These are phyloP conservation scores for Incurvaria masculella DNA, from an alignment of 2,888 invertebrate species.

Conservation along the genomic window DNA sequence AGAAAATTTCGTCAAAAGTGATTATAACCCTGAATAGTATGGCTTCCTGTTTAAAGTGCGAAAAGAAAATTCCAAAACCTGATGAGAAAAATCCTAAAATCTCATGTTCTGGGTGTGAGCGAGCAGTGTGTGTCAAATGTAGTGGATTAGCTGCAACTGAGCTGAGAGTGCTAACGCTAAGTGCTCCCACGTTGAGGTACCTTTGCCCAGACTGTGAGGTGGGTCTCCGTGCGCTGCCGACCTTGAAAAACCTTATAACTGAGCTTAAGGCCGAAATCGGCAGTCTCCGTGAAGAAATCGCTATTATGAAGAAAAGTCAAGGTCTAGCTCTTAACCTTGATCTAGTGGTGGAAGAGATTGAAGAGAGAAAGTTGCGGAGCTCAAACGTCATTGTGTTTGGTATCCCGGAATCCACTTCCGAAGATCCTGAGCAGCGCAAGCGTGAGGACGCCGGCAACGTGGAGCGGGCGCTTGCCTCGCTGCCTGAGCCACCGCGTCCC, in stretches of 20 bases:
- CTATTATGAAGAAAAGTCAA: not conserved
- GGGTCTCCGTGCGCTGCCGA: not conserved
- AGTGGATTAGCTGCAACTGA: not conserved
- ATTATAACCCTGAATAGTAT: not conserved
- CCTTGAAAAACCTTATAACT: not conserved
- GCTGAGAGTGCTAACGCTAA: not conserved
- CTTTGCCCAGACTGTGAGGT: not conserved
- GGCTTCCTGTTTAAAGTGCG: not conserved
- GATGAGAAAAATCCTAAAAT: not conserved
- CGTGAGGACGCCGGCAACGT: not conserved
- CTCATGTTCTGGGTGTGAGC: not conserved
- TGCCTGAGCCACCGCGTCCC: not conserved
- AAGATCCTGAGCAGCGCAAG: not conserved
- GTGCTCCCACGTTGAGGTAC: not conserved
- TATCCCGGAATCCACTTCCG: not conserved
- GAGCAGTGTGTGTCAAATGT: not conserved
- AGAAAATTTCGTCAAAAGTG: no score
- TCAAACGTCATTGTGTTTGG: not conserved
- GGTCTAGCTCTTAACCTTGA: not conserved
- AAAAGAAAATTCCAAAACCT: not conserved
- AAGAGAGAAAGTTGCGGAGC: not conserved
- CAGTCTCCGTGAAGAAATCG: not conserved
- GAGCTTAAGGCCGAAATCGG: not conserved
- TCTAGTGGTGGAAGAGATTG: not conserved
- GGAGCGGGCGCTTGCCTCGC: not conserved